Base-by-base conservation (phyloP, 2,113 vertebrate genomes). In the Chloropsis cyanopogon region DNA sequence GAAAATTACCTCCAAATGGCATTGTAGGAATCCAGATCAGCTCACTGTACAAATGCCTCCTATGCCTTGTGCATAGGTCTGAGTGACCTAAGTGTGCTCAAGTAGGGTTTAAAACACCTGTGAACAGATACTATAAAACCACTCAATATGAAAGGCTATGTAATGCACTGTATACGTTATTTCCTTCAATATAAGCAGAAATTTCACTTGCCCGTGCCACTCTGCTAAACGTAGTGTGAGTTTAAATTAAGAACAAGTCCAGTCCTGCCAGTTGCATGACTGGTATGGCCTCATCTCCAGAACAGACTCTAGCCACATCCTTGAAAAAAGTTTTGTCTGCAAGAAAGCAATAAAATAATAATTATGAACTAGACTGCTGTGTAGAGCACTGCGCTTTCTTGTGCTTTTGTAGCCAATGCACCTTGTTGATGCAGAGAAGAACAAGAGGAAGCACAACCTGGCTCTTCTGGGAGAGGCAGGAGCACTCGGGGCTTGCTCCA, bases 271-370 rank as follows among this genome's bases (percentile, higher is more conserved):
- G 57, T 14, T 87, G 42, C 46, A 20, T 53, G 54, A 57, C 60
- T 66, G 64, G 44, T 52, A 54, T 11, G 10, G 42, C 49, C 65
- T 82, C 29, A 23, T 75, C 54, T 89, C 65, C 70, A 80, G 85
- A 53, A 72, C 42, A 77, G 59, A 80, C 35, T 88, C 50, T 35
- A 91, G 75, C 66, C 75, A 79, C 59, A 84, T 72, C 92, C 71
- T 91, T 73, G 63, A 70, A 83, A 85, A 96, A 93, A 23, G 31
- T 87, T 77, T 82, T 86, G 42, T 95, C 78, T 50, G 18, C 70
- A 80, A 88, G 66, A 94, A 92, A 90, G 50, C 63, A 91, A 72
- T 94, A 89, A 91, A 89, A 89, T 57, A 68, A 26, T 86, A 71
- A 88, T 93, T 91, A 82, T 28, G 16, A 73, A 50, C 16, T 23